Evolutionary conservation across 2,888 invertebrate genomes (phyloP).

Genomic region (Heliconius cydno): DNA sequence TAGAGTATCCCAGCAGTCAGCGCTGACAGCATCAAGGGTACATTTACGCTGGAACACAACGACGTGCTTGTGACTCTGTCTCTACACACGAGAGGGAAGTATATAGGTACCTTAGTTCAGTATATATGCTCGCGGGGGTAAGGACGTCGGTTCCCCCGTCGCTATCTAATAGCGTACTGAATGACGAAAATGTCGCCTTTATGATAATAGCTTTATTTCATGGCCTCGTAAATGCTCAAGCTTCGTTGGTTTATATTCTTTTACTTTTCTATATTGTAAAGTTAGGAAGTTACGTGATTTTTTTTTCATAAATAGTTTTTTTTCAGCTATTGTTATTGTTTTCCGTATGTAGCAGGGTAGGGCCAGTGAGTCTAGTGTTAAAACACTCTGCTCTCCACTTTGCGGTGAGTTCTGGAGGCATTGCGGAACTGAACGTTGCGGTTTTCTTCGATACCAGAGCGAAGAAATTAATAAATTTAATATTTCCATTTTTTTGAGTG

Average conservation of each 20-base stretch:
- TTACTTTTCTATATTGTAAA: constrained; percentile 24
- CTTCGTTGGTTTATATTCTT: constrained; percentile 34
- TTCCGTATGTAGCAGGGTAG: no score
- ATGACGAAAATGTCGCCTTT: constrained; percentile 74
- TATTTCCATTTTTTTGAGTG: no score
- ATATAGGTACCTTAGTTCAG: background rate
- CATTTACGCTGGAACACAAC: constrained; percentile 12
- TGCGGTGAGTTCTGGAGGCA: no score
- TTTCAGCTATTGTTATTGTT: no score
- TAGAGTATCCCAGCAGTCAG: background rate
- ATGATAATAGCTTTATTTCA: constrained; percentile 76
- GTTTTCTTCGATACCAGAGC: no score
- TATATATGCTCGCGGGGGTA: constrained; percentile 23
- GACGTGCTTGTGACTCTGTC: constrained; percentile 25
- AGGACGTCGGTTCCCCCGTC: constrained; percentile 39
- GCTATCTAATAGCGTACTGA: constrained; percentile 54
- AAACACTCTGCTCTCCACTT: no score
- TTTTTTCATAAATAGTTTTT: background rate
- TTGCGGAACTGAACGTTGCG: no score
- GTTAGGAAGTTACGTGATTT: background rate
- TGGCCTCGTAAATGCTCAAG: constrained; percentile 63
- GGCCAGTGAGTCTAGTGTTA: no score
- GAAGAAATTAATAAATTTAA: no score
- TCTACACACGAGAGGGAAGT: constrained; percentile 8
- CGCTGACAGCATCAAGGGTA: constrained; percentile 6